phyloP scores from a whole-genome alignment of 1,140 invertebrate genomes.

The Rhyacophila brunnea region DNA sequence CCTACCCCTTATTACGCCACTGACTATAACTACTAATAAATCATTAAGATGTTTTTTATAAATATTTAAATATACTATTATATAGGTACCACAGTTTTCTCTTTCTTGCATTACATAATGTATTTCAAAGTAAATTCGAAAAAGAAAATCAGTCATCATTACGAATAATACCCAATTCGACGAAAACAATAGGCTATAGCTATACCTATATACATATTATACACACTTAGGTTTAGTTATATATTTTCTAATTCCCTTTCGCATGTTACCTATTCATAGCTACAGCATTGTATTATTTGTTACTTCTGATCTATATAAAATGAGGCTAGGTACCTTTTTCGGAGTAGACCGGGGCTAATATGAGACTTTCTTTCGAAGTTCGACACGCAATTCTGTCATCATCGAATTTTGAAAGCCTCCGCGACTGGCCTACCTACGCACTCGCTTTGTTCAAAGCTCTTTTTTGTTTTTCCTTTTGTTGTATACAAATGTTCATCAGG shows the following conservation, averaged over 20 bases:
- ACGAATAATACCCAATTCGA: neutral
- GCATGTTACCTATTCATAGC: neutral
- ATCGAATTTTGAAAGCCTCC: slow-evolving; percentile 20
- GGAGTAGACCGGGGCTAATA: slow-evolving; percentile 2
- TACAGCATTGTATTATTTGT: neutral
- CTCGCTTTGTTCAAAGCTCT: neutral
- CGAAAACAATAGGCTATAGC: neutral
- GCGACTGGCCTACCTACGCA: slow-evolving; percentile 7
- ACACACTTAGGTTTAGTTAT: no score
- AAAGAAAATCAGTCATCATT: neutral
- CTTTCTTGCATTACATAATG: no score
- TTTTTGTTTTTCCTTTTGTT: slow-evolving; percentile 3
- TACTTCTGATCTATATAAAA: neutral
- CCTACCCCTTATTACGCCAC: no score
- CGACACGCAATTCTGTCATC: slow-evolving; percentile 33
- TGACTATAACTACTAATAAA: no score
- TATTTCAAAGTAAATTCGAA: neutral
- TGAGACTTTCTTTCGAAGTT: slow-evolving; percentile 22
- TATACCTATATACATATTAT: no score
- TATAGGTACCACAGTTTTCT: no score
- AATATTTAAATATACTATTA: no score
- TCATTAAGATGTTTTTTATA: no score
- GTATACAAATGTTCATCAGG: no score
- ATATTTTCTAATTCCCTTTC: no score
- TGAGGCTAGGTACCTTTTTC: neutral